A percentile compares a stretch with the other conserved stretches of the same genome.
phyloP scores from a whole-genome alignment of 1,140 invertebrate species.

The Trissolcus basalis region DNA sequence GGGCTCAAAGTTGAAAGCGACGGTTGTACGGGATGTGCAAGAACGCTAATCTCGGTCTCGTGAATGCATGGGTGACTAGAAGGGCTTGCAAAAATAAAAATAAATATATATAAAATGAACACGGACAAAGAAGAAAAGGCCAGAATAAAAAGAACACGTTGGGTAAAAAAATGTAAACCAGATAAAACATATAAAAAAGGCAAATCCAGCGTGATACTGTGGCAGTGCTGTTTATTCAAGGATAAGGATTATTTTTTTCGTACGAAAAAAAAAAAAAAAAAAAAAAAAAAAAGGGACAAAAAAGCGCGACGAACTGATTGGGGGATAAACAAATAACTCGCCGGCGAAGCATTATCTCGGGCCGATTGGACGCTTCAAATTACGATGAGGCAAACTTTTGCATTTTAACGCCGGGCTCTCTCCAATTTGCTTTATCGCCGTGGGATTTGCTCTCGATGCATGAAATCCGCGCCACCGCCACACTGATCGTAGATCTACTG shows the following conservation, averaged over 20 bases:
- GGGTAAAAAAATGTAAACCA: not conserved
- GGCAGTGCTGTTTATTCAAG: too few relatives aligned
- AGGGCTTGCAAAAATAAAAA: slow-evolving; percentile 33
- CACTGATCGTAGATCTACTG: slow-evolving; percentile 55
- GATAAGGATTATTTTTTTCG: too few relatives aligned
- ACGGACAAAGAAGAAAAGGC: slow-evolving; percentile 5
- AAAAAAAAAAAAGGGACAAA: too few relatives aligned
- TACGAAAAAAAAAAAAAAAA: too few relatives aligned
- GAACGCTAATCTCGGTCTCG: slow-evolving; percentile 61
- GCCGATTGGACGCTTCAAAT: slow-evolving; percentile 35
- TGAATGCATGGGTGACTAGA: slow-evolving; percentile 28
- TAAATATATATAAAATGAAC: slow-evolving; percentile 16
- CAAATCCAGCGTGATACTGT: too few relatives aligned
- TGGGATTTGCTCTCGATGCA: slow-evolving; percentile 53
- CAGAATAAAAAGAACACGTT: not conserved
- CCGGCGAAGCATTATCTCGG: slow-evolving; percentile 17
- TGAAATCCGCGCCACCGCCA: slow-evolving; percentile 34
- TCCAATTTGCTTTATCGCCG: slow-evolving; percentile 58
- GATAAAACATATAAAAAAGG: not conserved
- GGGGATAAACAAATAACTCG: slow-evolving; percentile 7
- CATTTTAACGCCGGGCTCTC: slow-evolving; percentile 50
- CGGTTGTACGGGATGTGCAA: slow-evolving; percentile 43
- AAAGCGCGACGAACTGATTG: too few relatives aligned
- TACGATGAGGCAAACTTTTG: slow-evolving; percentile 54
- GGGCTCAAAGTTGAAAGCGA: slow-evolving; percentile 45